Evolutionary conservation across 2,888 invertebrate species (phyloP), one percentile per base, ranked within the genome.

Genomic region (Eupithecia tripunctaria): DNA sequence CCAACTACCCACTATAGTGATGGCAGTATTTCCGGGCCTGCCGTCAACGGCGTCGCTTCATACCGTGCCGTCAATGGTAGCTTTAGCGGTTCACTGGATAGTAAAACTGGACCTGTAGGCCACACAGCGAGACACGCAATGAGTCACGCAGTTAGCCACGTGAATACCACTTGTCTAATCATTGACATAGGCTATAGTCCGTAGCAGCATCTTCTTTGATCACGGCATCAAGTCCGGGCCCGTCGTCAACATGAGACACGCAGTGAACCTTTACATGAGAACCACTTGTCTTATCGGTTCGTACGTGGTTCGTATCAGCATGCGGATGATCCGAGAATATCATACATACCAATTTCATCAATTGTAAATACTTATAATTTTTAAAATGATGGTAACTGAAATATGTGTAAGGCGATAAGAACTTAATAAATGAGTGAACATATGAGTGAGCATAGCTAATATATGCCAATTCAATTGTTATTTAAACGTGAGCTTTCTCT

Each of bases 61-160:
- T 51, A 68, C 79, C n/a, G 71, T 76, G 82, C 85, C 27, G 47
- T 78, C 66, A 81, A 80, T 64, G 79, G 78, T 14, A 74, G 27
- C 59, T 15, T 60, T 4, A 29, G 14, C 6, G 12, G 59, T 2
- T 0, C 83, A 1, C 82, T 1, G 66, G 75, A 10, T 82, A 80
- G 36, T 91, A 87, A 73, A 89, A 85, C 72, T 89, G 88, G 74
- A 87, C 81, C 72, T 87, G 91, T 91, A 80, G 88, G 71, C 41
- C 32, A 41, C 43, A 10, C 51, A 62, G 59, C 36, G 81, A 88
- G 63, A 15, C 32, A 15, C 32, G n/a, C 41, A 63, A 14, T 25
- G 27, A 59, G 15, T 4, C 59, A 25, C 59, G 27, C 29, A 51
- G 21, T 21, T 10, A 51, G 12, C 2, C 47, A n/a, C 12, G 12